Base-by-base conservation (phyloP, 1,140 invertebrate genomes). In the Spodoptera litura region DNA sequence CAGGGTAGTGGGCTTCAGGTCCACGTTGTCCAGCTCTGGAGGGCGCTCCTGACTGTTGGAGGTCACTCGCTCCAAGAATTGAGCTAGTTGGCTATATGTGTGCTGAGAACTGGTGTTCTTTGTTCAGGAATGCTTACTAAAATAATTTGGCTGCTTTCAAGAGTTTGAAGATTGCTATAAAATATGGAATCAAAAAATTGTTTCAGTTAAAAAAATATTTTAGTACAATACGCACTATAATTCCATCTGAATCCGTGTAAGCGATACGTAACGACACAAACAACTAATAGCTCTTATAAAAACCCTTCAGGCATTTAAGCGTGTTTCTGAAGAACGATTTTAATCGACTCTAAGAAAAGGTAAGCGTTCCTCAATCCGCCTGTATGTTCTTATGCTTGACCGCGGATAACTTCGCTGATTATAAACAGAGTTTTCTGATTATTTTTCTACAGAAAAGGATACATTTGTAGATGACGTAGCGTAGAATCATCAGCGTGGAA, bases 401-500 rank as follows among this genome's bases (percentile, higher is more conserved):
- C 20, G 20, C 20, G 20, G 20, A 20, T 20, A 20, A 2, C 6
- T 1, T 38, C 35, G 35, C 6, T 38, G 6, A 4, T 44, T 9
- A 44, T 44, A 6, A 10, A 44, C 8, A 0, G 38, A 44, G 3
- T 44, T 44, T 10, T 0, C 5, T 44, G 38, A 10, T 61, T n/a
- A 10, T 74, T 15, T 12, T 15, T n/a, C 12, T 58, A 35, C 56
- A 71, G 10, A 52, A 90, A 92, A 91, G 87, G 90, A 94, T 94
- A 96, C 91, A 96, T 95, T 86, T 96, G 95, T 3, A 99, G 96
- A 85, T 98, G 98, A 49, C 96, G 95, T 62, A 99, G 92, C n/a
- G 98, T 98, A 10, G 96, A 96, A 52, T 97, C 96, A 95, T 99
- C 98, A 10, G 98, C 98, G 95, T 99, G 98, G 95, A 99, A 99